Base-by-base conservation (phyloP, 2,797 vertebrate genomes). In the Scomberomorus guttatus region DNA sequence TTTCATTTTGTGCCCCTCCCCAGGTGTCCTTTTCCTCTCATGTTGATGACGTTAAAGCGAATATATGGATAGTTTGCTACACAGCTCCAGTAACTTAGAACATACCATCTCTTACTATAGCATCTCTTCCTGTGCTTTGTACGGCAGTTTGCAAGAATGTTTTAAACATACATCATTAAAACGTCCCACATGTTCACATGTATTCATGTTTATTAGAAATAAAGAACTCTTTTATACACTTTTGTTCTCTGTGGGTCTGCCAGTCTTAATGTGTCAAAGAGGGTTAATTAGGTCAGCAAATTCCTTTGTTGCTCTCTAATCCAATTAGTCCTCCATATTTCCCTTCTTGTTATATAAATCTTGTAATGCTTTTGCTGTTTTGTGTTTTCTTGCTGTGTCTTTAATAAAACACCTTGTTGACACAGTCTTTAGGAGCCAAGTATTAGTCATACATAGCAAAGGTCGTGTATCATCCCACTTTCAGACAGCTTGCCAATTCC, bases 121-220 rank as follows among this genome's bases (percentile, higher is more conserved):
- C 85, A 77, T 80, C 72, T 85, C 81, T 87, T 75, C 55, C 82
- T 79, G 72, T 80, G 87, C 79, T 85, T 81, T 93, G 90, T 95
- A 90, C 84, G 92, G 91, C 91, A 87, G 90, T 89, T 90, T 92
- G 77, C 75, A 84, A 87, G 88, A 90, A 88, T 92, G 85, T 93
- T 84, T 90, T 87, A 81, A 91, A 86, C 79, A 79, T 87, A 75
- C 82, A 81, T 87, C 82, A 79, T 89, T 80, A 87, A 86, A 94
- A 85, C 68, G 58, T 81, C 65, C 79, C 63, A 76, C 84, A 83
- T 89, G 87, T 92, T 89, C 82, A 68, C 87, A 90, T 91, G 83
- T 93, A 92, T 90, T 88, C 79, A 71, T 92, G 90, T 93, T 91
- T 88, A 93, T 93, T 95, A 95, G 93, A 93, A 95, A 95, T 96